A percentile compares a stretch with the other conserved stretches of the same genome.
phyloP scores from a whole-genome alignment of 2,888 invertebrate species.

The Pterostichus madidus region DNA sequence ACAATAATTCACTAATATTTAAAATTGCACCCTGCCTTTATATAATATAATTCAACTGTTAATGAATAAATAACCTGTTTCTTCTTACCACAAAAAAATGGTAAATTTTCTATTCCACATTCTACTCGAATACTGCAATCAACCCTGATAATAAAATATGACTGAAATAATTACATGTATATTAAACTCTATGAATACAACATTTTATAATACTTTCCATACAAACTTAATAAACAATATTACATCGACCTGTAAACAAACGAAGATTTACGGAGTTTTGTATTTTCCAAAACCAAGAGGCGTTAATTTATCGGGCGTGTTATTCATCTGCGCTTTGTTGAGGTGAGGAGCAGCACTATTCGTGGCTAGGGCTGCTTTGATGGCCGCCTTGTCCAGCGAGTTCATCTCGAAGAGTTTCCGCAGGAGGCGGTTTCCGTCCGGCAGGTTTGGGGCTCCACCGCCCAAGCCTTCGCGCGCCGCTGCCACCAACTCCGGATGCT shows the following conservation, averaged over 20 bases:
- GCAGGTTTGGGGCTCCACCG: slow-evolving; percentile 67
- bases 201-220: slow-evolving; percentile 58
- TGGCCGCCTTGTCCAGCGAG: slow-evolving; percentile 78
- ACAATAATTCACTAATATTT: too few relatives aligned
- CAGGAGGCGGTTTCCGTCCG: slow-evolving; percentile 75
- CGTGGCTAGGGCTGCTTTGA: slow-evolving; percentile 77
- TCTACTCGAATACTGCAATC: slow-evolving; percentile 65
- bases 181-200: slow-evolving; percentile 63
- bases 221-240: slow-evolving; percentile 55
- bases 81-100: background rate
- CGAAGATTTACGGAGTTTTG: slow-evolving; percentile 70
- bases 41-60: too few relatives aligned
- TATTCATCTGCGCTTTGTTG: slow-evolving; percentile 72
- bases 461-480: slow-evolving; percentile 79
- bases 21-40: too few relatives aligned
- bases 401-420: slow-evolving; percentile 79
- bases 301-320: slow-evolving; percentile 32
- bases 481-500: slow-evolving; percentile 85
- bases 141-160: slow-evolving; percentile 64
- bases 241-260: background rate
- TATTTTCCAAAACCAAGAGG: slow-evolving; percentile 71
- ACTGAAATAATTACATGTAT: slow-evolving; percentile 57
- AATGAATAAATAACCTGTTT: too few relatives aligned
- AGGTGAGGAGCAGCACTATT: slow-evolving; percentile 76
- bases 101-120: background rate